Conservation (phyloP, 2,113 vertebrate species). For the Melanotaenia duboulayi region DNA sequence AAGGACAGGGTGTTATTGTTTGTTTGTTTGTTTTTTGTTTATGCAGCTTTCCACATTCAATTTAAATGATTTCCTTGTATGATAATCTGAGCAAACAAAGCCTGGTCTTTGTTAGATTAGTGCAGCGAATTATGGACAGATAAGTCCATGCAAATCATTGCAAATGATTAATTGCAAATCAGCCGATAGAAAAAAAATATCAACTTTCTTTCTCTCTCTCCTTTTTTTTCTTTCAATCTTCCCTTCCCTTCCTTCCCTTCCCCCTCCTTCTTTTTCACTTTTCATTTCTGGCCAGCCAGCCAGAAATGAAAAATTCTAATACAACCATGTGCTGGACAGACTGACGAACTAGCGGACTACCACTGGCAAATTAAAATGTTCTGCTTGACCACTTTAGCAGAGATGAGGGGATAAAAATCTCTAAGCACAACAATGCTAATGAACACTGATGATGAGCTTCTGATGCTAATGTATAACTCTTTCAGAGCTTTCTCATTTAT, state of each 20-base stretch:
- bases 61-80: too few species aligned
- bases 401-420: not conserved
- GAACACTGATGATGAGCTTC: slow-evolving; percentile 28
- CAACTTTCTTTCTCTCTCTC: too few species aligned
- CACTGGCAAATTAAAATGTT: not conserved
- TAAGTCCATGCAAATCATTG: not conserved
- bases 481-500: slow-evolving; percentile 28
- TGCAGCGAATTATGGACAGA: not conserved
- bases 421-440: slow-evolving; percentile 21
- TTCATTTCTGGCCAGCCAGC: too few species aligned
- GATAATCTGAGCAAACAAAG: not conserved
- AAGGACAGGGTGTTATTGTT: too few species aligned
- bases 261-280: too few species aligned
- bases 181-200: too few species aligned
- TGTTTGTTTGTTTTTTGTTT: too few species aligned
- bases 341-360: not conserved
- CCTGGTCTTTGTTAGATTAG: not conserved
- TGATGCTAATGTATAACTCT: slow-evolving; percentile 30
- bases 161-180: too few species aligned
- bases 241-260: too few species aligned
- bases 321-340: not conserved
- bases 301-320: not conserved
- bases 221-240: too few species aligned
- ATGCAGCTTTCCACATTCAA: too few species aligned
- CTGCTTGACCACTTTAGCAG: not conserved